These are phyloP conservation scores for Gymnocheta viridis DNA, from an alignment of 2,888 invertebrate species.

Conservation along the genomic window DNA sequence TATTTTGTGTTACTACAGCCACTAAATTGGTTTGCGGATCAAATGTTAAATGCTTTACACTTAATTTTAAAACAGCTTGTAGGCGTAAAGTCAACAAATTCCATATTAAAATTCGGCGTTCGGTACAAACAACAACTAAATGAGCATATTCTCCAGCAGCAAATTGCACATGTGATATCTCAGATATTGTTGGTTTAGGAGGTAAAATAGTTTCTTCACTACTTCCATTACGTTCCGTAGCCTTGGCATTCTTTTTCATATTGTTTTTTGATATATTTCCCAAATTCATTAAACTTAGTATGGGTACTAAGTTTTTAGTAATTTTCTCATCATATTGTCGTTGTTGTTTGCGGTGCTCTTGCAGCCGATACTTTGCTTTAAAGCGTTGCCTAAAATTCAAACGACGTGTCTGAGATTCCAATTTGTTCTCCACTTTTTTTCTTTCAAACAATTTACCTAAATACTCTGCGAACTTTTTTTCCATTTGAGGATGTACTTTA, in stretches of 20 bases:
- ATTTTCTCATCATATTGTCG: constrained; percentile 71
- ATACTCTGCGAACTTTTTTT: constrained; percentile 72
- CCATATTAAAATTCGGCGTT: constrained; percentile 85
- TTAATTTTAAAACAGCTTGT: constrained; percentile 83
- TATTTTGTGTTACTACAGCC: constrained; percentile 85
- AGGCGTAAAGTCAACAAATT: constrained; percentile 86
- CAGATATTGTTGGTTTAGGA: constrained; percentile 65
- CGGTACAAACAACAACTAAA: constrained; percentile 81
- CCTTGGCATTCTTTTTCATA: not conserved
- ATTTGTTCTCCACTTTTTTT: not conserved
- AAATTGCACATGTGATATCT: constrained; percentile 79
- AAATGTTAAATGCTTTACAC: constrained; percentile 82
- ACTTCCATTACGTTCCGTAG: not conserved
- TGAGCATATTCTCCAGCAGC: constrained; percentile 80
- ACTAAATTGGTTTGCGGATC: constrained; percentile 86
- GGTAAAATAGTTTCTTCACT: not conserved
- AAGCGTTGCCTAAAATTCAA: constrained; percentile 76
- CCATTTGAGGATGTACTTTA: constrained; percentile 73
- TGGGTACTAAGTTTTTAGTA: constrained; percentile 73
- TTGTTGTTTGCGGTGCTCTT: constrained; percentile 70
- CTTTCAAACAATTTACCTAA: constrained; percentile 64
- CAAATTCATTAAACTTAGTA: constrained; percentile 75
- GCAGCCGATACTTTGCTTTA: constrained; percentile 78
- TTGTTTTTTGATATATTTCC: constrained; percentile 62
- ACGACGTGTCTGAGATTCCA: constrained; percentile 72